A percentile compares a stretch with the other conserved stretches of the same genome.
Conservation (phyloP, 2,113 vertebrate genomes). For the Oncorhynchus tshawytscha region DNA sequence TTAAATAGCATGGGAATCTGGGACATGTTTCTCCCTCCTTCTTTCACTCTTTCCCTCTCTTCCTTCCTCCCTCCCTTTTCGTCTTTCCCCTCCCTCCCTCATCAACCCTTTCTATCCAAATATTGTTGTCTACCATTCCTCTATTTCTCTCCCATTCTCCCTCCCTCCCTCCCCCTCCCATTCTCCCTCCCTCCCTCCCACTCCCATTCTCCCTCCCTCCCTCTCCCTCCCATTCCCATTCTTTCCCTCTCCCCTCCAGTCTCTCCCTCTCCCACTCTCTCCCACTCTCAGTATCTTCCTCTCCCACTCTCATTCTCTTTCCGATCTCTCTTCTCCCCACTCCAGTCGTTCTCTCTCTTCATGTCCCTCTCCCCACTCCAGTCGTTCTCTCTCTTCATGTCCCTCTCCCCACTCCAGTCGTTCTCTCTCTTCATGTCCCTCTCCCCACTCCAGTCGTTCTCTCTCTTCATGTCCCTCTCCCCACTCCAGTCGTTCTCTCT, state of each 20-base stretch:
- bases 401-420: neutral
- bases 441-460: neutral
- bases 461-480: constrained; percentile 1
- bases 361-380: constrained; percentile 7
- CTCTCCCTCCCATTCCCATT: neutral
- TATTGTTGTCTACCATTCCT: constrained; percentile 28
- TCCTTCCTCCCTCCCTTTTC: constrained; percentile 49
- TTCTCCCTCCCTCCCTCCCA: constrained; percentile 11
- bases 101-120: constrained; percentile 31
- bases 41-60: constrained; percentile 35
- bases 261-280: too few relatives aligned
- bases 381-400: neutral
- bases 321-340: neutral
- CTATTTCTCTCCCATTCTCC: neutral
- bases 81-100: constrained; percentile 45
- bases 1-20: constrained; percentile 65
- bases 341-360: too few relatives aligned
- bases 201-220: neutral
- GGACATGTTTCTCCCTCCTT: constrained; percentile 22
- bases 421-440: too few relatives aligned
- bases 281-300: constrained; percentile 9
- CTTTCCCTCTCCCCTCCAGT: constrained; percentile 14
- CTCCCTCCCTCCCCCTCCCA: neutral
- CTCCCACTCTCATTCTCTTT: neutral
- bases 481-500: neutral